Evolutionary conservation across 2,113 vertebrate species (phyloP).

Genomic region (Varanus komodoensis): DNA sequence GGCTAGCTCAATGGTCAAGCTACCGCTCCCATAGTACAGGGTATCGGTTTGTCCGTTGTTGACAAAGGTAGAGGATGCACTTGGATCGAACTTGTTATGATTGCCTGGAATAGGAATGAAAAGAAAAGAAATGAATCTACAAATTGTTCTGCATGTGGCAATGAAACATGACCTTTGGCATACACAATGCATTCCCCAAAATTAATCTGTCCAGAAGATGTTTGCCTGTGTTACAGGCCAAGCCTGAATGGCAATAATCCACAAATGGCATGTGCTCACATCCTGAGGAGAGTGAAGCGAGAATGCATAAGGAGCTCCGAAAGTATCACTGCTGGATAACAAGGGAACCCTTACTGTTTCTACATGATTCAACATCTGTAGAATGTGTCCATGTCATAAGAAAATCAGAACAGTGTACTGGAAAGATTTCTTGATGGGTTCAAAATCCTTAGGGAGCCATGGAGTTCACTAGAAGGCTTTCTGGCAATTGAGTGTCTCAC

Average conservation of each 20-base stretch:
- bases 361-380: not conserved
- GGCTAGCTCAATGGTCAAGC: conserved; percentile 66
- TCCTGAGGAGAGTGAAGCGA: not conserved
- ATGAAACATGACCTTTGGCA: not conserved
- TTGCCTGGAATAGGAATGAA: conserved; percentile 51
- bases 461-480: not conserved
- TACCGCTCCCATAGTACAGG: conserved; percentile 75
- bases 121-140: not conserved
- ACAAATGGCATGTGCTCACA: not conserved
- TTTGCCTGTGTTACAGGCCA: not conserved
- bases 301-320: too few relatives aligned
- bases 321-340: not conserved
- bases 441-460: not conserved
- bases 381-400: not conserved
- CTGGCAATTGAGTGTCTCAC: not conserved
- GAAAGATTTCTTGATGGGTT: not conserved
- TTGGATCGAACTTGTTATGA: conserved; percentile 72
- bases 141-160: accelerated
- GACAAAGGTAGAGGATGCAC: conserved; percentile 69
- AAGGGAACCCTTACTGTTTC: not conserved
- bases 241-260: not conserved
- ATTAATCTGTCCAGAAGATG: not conserved
- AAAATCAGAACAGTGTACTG: not conserved
- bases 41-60: conserved; percentile 30
- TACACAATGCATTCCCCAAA: not conserved